Evolutionary conservation across 2,797 vertebrate species (phyloP), one percentile per base, ranked within the genome.

Genomic region (Falco berigora): DNA sequence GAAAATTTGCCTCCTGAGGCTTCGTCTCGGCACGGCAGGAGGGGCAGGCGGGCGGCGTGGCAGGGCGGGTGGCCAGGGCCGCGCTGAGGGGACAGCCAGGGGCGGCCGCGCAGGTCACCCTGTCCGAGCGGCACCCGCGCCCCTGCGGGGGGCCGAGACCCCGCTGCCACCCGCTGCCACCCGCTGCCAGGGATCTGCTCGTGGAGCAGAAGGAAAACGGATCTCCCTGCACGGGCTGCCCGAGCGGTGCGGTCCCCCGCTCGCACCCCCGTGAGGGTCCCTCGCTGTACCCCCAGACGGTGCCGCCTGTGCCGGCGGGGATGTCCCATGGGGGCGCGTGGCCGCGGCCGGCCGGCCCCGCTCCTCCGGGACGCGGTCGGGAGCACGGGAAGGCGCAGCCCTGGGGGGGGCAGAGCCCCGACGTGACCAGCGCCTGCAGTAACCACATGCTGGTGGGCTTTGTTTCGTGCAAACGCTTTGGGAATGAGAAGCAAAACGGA

Each of bases 51-150:
- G 10, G 30, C 19, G 14, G 2, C 1, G 3, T 11, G 11, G 34
- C 40, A 2, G 2, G 18, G 21, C 1, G 1, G 42, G 50, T 42
- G 42, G 23, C 24, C 55, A 1, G 27, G 21, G 55, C 14, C 42
- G 20, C 2, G 38, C 46, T 25, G 25, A 0, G 2, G 61, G 42
- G 15, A 4, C 34, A 30, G 58, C 21, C 49, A 12, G 53, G 61
- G 38, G 76, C 44, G 42, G 34, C 18, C 1, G 4, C 25, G 15
- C 20, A 28, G 28, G 12, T 28, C n/a, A 8, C 18, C 21, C 50
- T 6, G 25, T 20, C 49, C 19, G 3, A 28, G 14, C 2, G 3
- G 28, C 53, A 14, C 3, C 2, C 1, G 1, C 1, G 8, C 5
- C 28, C 55, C 55, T 47, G 13, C 71, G 1, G 1, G 15, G 53